Conservation (phyloP, 1,140 invertebrate genomes). For the Drosophila funebris region DNA sequence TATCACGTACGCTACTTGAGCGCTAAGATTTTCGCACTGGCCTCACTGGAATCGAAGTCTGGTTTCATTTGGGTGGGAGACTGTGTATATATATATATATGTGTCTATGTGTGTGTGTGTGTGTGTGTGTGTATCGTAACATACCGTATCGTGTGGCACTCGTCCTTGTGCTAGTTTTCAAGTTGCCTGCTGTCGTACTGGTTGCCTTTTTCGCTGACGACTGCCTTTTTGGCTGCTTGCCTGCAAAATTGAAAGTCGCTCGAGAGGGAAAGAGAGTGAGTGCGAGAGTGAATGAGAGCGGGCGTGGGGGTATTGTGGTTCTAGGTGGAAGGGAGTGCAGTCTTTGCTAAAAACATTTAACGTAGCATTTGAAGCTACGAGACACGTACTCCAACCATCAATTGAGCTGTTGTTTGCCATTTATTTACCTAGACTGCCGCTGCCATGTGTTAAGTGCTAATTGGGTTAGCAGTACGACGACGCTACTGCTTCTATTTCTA, state of each 20-base stretch:
- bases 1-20: conserved; percentile 73
- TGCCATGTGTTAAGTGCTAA: conserved; percentile 77
- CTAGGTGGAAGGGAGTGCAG: too few species aligned
- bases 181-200: conserved; percentile 60
- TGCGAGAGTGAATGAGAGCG: background rate
- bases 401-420: conserved; percentile 75
- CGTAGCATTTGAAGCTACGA: conserved; percentile 49
- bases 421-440: conserved; percentile 67
- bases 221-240: conserved; percentile 68
- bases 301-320: background rate
- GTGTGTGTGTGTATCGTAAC: conserved; percentile 14
- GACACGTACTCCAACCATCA: conserved; percentile 75
- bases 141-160: conserved; percentile 27
- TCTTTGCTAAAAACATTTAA: conserved; percentile 64
- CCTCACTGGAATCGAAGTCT: conserved; percentile 19
- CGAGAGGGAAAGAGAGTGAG: too few species aligned
- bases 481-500: background rate
- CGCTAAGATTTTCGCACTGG: conserved; percentile 58
- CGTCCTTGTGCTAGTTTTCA: conserved; percentile 78
- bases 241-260: conserved; percentile 77
- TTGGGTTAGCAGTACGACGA: conserved; percentile 72
- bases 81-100: conserved; percentile 34
- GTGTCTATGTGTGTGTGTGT: background rate
- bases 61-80: conserved; percentile 28
- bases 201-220: conserved; percentile 73